A percentile compares a stretch with the other conserved stretches of the same genome.
Evolutionary conservation across 2,113 vertebrate genomes (phyloP).

Genomic region (Sigmodon hispidus): DNA sequence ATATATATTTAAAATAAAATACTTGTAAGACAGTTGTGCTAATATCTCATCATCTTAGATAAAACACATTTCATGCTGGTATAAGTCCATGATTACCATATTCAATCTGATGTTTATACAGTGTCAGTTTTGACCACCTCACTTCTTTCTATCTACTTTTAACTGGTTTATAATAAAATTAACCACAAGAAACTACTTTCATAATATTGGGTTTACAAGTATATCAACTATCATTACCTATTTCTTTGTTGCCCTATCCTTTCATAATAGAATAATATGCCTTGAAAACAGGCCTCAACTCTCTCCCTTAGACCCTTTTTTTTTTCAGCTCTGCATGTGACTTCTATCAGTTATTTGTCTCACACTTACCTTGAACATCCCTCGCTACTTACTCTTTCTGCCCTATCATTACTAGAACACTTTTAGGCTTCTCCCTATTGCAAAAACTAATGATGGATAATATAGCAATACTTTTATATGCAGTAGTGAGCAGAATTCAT

Average conservation of each 20-base stretch:
- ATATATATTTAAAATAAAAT: neutral
- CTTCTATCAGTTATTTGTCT: neutral
- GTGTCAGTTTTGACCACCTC: neutral
- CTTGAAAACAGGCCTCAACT: neutral
- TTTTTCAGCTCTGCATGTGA: neutral
- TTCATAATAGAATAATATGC: neutral
- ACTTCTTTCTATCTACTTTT: neutral
- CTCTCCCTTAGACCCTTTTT: neutral
- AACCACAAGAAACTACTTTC: neutral
- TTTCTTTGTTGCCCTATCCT: neutral
- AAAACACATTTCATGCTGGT: neutral
- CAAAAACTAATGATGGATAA: neutral
- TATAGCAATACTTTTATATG: neutral
- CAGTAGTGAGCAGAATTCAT: neutral
- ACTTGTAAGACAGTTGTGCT: neutral
- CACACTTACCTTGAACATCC: neutral
- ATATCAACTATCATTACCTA: rapidly evolving
- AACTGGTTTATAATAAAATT: slow-evolving; percentile 1
- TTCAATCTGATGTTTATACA: neutral
- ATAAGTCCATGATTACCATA: neutral
- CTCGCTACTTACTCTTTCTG: neutral
- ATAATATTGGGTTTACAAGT: neutral
- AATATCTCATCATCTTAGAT: neutral
- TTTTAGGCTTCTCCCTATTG: neutral
- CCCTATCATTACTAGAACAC: neutral